Evolutionary conservation across 2,797 vertebrate species (phyloP).

Genomic region (Stomatorhinus walkeri): DNA sequence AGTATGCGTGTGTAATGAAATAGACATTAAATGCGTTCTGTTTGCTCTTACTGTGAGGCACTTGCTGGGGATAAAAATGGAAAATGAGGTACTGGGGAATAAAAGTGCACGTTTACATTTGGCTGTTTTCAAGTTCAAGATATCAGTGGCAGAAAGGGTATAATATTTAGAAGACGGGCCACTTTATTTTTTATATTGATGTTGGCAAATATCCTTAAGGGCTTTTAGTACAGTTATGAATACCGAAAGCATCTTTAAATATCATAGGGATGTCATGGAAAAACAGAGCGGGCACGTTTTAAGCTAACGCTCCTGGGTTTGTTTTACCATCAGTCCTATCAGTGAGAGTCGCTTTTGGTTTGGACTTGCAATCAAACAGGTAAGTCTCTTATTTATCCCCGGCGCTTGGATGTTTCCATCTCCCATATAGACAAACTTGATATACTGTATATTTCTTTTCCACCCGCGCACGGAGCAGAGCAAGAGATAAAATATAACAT

Average conservation of each 20-base stretch:
- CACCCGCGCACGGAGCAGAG: not conserved
- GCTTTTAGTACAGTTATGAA: slow-evolving; percentile 29
- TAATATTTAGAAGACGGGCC: slow-evolving; percentile 31
- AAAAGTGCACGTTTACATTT: slow-evolving; percentile 23
- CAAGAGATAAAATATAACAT: slow-evolving; percentile 12
- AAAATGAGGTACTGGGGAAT: slow-evolving; percentile 18
- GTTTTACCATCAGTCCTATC: slow-evolving; percentile 15
- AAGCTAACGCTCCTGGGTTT: slow-evolving; percentile 7
- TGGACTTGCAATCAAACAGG: slow-evolving; percentile 16
- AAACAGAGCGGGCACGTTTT: not conserved
- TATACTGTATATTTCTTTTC: slow-evolving; percentile 6
- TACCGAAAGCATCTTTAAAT: slow-evolving; percentile 23
- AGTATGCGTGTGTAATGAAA: not conserved
- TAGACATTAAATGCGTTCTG: not conserved
- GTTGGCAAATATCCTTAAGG: slow-evolving; percentile 30
- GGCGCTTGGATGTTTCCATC: slow-evolving; percentile 12
- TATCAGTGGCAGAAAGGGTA: slow-evolving; percentile 24
- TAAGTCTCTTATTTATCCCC: slow-evolving; percentile 10
- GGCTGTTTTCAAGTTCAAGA: slow-evolving; percentile 18
- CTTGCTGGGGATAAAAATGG: slow-evolving; percentile 17
- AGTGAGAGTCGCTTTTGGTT: slow-evolving; percentile 15
- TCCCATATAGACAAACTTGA: slow-evolving; percentile 13
- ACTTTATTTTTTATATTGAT: slow-evolving; percentile 29
- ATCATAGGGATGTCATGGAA: slow-evolving; percentile 13
- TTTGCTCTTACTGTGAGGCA: not conserved